A percentile compares a stretch with the other conserved stretches of the same genome.
These are phyloP conservation scores for Busseola fusca DNA, from an alignment of 2,888 invertebrate genomes.

Conservation along the genomic window DNA sequence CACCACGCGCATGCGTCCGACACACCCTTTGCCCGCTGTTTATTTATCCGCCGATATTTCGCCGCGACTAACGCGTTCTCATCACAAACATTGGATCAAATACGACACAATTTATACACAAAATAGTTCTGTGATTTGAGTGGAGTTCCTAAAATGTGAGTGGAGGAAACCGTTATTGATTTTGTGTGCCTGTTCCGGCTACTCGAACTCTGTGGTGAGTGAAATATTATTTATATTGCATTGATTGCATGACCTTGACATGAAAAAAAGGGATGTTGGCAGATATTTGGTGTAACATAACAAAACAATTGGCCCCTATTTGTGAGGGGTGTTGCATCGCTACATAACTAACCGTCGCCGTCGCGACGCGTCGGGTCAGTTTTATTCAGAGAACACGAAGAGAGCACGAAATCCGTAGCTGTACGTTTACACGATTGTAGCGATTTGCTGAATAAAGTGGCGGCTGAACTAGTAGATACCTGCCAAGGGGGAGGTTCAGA, in stretches of 20 bases:
- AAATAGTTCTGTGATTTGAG: constrained; percentile 30
- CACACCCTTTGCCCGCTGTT: constrained; percentile 51
- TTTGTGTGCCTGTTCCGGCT: not conserved
- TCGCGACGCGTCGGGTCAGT: constrained; percentile 19
- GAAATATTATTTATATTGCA: not conserved
- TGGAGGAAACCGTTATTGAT: constrained; percentile 2
- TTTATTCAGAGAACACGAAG: not conserved
- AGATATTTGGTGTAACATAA: constrained; percentile 17
- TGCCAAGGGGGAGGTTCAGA: constrained; percentile 11
- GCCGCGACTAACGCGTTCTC: constrained; percentile 24
- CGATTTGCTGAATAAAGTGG: not conserved
- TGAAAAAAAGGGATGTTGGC: constrained; percentile 23
- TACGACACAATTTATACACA: constrained; percentile 3
- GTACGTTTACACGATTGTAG: not conserved
- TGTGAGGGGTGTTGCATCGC: constrained; percentile 7
- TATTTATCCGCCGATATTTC: constrained; percentile 49
- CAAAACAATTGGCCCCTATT: constrained; percentile 20
- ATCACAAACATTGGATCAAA: constrained; percentile 31
- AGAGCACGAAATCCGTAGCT: not conserved
- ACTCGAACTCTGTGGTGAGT: constrained; percentile 31
- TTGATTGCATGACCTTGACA: constrained; percentile 50
- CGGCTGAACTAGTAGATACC: no score
- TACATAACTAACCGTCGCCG: no score
- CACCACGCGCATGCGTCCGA: constrained; percentile 45
- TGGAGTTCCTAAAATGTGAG: constrained; percentile 46